These are phyloP conservation scores for Plutomurus gul DNA, from an alignment of 1,140 invertebrate species.

Conservation along the genomic window DNA sequence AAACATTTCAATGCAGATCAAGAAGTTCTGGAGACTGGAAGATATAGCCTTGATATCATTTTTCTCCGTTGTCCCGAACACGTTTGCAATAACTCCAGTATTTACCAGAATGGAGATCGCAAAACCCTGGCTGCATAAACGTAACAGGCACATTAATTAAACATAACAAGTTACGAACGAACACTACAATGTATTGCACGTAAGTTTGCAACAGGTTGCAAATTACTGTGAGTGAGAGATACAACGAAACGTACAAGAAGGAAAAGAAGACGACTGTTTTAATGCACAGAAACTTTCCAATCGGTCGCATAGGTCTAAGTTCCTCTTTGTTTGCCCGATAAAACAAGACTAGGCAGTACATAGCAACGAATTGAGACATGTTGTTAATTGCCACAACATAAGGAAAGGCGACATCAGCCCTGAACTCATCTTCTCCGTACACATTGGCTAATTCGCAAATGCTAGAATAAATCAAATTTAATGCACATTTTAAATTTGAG, in stretches of 20 bases:
- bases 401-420: constrained; percentile 79
- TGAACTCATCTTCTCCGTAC: constrained; percentile 89
- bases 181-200: background rate
- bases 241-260: constrained; percentile 82
- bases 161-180: background rate
- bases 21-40: constrained; percentile 84
- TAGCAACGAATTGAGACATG: constrained; percentile 91
- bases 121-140: constrained; percentile 78
- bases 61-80: constrained; percentile 68
- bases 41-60: constrained; percentile 71
- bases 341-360: constrained; percentile 94
- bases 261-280: constrained; percentile 98
- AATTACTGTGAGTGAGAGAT: background rate
- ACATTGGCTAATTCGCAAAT: constrained; percentile 83
- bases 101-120: constrained; percentile 85
- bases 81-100: constrained; percentile 71
- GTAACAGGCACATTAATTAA: too few species aligned
- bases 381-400: constrained; percentile 92
- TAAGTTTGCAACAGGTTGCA: background rate
- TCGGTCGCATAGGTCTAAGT: constrained; percentile 86
- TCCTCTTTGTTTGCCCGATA: constrained; percentile 86
- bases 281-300: constrained; percentile 96
- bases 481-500: constrained; percentile 4
- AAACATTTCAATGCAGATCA: constrained; percentile 98
- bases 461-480: constrained; percentile 61